A percentile compares a stretch with the other conserved stretches of the same genome.
phyloP scores from a whole-genome alignment of 2,888 invertebrate species.

The Clistopyga incitator region DNA sequence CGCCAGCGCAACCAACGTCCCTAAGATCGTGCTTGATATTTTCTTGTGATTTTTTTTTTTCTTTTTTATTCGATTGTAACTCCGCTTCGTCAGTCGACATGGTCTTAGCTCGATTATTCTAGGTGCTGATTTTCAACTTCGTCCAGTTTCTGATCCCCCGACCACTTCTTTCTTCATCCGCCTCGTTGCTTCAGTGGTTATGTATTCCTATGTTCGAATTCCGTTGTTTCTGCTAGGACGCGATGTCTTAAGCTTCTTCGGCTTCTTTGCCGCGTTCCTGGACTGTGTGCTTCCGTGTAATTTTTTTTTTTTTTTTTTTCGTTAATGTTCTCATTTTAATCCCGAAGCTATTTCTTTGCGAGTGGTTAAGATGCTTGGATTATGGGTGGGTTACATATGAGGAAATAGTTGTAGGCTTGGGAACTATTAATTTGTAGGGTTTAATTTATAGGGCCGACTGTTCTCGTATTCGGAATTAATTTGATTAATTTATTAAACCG shows the following conservation, averaged over 20 bases:
- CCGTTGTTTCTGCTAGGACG: slow-evolving; percentile 2
- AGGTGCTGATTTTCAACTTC: slow-evolving; percentile 34
- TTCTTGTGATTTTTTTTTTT: slow-evolving; percentile 6
- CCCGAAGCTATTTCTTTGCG: slow-evolving; percentile 46
- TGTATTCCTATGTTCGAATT: slow-evolving; percentile 22
- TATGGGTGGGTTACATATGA: slow-evolving; percentile 30
- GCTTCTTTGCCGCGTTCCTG: slow-evolving; percentile 36
- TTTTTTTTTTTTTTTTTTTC: slow-evolving; percentile 68
- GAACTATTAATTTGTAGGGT: neutral
- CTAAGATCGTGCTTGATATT: slow-evolving; percentile 17
- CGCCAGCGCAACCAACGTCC: slow-evolving; percentile 22
- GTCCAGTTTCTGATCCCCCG: slow-evolving; percentile 33
- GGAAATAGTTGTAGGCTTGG: neutral
- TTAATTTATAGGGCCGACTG: neutral
- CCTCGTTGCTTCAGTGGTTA: neutral
- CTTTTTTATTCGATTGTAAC: slow-evolving; percentile 18
- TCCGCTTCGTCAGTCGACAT: slow-evolving; percentile 21
- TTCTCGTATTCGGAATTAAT: neutral
- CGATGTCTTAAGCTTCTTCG: slow-evolving; percentile 15
- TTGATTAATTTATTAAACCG: neutral
- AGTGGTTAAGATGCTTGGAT: slow-evolving; percentile 6
- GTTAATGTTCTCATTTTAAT: slow-evolving; percentile 73
- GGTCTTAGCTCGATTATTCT: neutral
- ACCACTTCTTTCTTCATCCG: slow-evolving; percentile 35
- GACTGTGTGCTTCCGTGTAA: slow-evolving; percentile 50